Evolutionary conservation across 2,888 invertebrate genomes (phyloP), one percentile per base, ranked within the genome.

Genomic region (Caenorhabditis japonica): DNA sequence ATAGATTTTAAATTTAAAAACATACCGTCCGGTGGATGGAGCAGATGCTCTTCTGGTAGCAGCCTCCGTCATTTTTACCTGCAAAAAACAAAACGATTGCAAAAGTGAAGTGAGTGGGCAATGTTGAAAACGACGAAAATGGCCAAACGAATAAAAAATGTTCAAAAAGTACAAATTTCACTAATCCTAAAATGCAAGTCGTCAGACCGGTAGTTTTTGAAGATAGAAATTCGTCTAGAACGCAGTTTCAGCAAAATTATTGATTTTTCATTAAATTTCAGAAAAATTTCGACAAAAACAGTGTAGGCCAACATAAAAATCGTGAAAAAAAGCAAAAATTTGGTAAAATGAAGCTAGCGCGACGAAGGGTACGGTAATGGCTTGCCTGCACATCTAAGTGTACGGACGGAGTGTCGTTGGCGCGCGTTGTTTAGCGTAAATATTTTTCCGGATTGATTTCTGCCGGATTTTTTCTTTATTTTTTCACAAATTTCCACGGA

Each of bases 11-110:
- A n/a, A 47, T n/a, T 17, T 47, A 47, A 61, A 33, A 39, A 61
- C 62, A 53, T 25, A 81, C 81, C 77, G 77, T 75, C 79, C 79
- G 30, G 66, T 60, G 21, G 79, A 70, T 58, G 81, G 79, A 56
- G 79, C 71, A 60, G 77, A 73, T 61, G 73, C 72, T 56, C 75
- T 71, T 58, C 52, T 69, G 60, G 71, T 69, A 56, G 75, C 64
- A 53, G 71, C 58, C 30, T 76, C 79, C 49, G 76, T 73, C 79
- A 79, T 79, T 75, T 71, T 78, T 78, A 78, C 78, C 78, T 78
- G 56, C 1, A 72, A 75, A 58, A 44, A 3, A 23, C 4, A 17
- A 17, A 8, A n/a, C 25, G 27, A 61, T 3, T 30, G 15, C 30
- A 15, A 41, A 41, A 27, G 17, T 33, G 0, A 41, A 30, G 27